Evolutionary conservation across 2,888 invertebrate genomes (phyloP), one percentile per base, ranked within the genome.

Genomic region (Drosophila planitibia): DNA sequence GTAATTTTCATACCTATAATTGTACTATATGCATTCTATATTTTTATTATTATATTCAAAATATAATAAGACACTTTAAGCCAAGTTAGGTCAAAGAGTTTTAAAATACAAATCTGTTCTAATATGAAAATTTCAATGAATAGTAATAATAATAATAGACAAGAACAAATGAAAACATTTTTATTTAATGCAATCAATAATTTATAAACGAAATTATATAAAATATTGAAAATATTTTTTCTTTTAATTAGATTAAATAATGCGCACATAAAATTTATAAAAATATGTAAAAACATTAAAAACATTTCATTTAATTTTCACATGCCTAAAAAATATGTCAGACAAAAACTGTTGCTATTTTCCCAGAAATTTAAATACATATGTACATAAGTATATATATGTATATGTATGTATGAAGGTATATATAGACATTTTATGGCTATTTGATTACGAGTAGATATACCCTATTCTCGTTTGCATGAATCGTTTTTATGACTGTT

Each of bases 1-100:
- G 9, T 19, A 9, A 19, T 9, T 39, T 39, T 39, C 7, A 39
- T 39, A 39, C 7, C 39, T 39, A 39, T 19, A 19, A 9, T 19
- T 39, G 1, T 9, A 19, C 7, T 16, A 37, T 37, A 6, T 37
- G 19, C 37, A 37, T 33, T 33, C 1, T 33, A 14, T 35, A 35
- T 39, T 39, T 19, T 7, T 7, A 1, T 39, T 39, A n/a, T 10
- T 0, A 1, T 41, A n/a, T 12, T n/a, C 3, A n/a, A n/a, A n/a
- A 41, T 44, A 44, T 44, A 12, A 6, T 3, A 3, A 44, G 12
- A 14, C 1, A 12, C 0, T 22, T n/a, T 12, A 5, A 5, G 3
- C 0, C 10, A 10, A n/a, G 0, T n/a, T n/a, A 10, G 4, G 1
- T 22, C 22, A 47, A 14, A 2, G 14, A 3, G 22, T 4, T 14